phyloP scores from a whole-genome alignment of 2,888 invertebrate species.

The Cryptosula pallasiana region DNA sequence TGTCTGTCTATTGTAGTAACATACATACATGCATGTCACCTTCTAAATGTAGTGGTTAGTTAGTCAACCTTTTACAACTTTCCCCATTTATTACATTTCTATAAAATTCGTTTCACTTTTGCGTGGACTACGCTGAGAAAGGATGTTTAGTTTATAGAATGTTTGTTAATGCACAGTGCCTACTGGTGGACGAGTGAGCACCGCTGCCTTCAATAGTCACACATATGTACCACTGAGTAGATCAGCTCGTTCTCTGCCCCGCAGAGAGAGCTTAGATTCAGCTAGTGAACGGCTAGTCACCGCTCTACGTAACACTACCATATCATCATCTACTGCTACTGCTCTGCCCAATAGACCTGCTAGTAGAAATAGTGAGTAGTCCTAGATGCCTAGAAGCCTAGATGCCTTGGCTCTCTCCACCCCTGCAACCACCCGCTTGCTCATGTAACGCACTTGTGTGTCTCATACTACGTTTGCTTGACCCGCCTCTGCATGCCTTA shows the following conservation, averaged over 20 bases:
- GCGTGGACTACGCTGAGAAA: too few species aligned
- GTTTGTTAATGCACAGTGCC: conserved; percentile 20
- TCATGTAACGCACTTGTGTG: too few species aligned
- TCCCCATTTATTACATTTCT: background rate
- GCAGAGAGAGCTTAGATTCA: background rate
- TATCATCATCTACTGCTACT: conserved; percentile 15
- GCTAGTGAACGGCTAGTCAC: background rate
- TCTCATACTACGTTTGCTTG: too few species aligned
- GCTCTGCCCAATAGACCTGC: conserved; percentile 11
- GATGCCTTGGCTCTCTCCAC: background rate
- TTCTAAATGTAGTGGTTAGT: too few species aligned
- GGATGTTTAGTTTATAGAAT: too few species aligned
- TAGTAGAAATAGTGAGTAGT: conserved; percentile 24
- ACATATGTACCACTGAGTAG: background rate
- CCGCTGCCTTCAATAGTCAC: background rate
- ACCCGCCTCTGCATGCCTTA: too few species aligned
- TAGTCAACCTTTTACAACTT: background rate
- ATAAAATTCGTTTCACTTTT: too few species aligned
- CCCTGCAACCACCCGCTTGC: background rate
- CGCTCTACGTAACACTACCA: conserved; percentile 14
- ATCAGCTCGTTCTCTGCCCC: background rate
- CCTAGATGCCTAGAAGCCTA: conserved; percentile 3
- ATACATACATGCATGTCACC: too few species aligned
- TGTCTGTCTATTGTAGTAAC: too few species aligned
- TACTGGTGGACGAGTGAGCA: background rate